Percentiles rank a stretch among this genome's conserved stretches.
Evolutionary conservation across 92 coral and sea anemone species (phyloP).

Genomic region (Paragorgia papillata): DNA sequence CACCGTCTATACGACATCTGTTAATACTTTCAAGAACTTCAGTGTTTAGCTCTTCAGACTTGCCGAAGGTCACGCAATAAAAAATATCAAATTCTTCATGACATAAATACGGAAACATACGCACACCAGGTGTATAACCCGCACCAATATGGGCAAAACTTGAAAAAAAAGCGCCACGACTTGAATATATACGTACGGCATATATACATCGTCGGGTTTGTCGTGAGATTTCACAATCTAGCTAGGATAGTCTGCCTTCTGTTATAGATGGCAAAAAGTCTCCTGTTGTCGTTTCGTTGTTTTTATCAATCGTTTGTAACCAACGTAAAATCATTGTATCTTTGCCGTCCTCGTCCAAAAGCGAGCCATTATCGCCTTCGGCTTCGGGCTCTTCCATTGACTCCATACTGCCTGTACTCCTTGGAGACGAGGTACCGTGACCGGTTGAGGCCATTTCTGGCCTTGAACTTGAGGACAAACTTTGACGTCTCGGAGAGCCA

Average conservation of each 20-base stretch:
- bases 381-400: not conserved
- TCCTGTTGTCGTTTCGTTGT: not conserved
- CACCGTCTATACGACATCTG: too few relatives aligned
- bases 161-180: not conserved
- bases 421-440: not conserved
- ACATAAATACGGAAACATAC: too few relatives aligned
- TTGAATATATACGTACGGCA: too few relatives aligned
- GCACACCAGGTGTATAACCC: too few relatives aligned
- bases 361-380: not conserved
- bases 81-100: too few relatives aligned
- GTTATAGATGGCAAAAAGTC: slow-evolving; percentile 24
- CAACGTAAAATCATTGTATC: slow-evolving; percentile 38
- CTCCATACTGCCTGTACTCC: slow-evolving; percentile 8
- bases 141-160: too few relatives aligned
- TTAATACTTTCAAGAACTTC: too few relatives aligned
- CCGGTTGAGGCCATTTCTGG: not conserved
- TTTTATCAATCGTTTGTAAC: slow-evolving; percentile 29
- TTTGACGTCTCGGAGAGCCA: not conserved
- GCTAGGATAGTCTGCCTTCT: slow-evolving; percentile 34
- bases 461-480: slow-evolving; percentile 3
- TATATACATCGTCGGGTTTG: too few relatives aligned
- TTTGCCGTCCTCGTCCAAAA: slow-evolving; percentile 7
- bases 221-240: not conserved
- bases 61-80: too few relatives aligned
- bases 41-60: too few relatives aligned